Conservation (phyloP, 2,888 invertebrate species). For the Drosophila affinis region DNA sequence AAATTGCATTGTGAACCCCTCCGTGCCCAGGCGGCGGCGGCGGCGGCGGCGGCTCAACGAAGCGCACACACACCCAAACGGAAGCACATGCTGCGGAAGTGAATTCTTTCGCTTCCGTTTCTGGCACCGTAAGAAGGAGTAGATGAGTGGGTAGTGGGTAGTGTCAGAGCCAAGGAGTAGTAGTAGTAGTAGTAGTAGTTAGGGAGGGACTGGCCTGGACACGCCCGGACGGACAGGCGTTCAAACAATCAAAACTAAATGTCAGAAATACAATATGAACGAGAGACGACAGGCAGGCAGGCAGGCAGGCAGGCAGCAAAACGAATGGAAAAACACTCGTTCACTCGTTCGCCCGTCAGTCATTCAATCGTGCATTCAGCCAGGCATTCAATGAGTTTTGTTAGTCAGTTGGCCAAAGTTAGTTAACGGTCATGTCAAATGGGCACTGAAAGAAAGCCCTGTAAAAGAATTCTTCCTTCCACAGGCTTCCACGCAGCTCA, state of each 20-base stretch:
- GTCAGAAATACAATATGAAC: conserved; percentile 57
- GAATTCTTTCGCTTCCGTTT: conserved; percentile 65
- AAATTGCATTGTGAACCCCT: conserved; percentile 40
- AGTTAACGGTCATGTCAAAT: conserved; percentile 40
- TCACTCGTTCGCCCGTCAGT: neutral
- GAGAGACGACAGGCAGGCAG: conserved; percentile 31
- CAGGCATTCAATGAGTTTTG: conserved; percentile 28
- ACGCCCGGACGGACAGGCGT: neutral
- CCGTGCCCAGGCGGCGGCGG: neutral
- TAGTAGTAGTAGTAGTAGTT: conserved; percentile 23
- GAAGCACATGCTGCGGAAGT: conserved; percentile 69
- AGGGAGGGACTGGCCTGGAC: conserved; percentile 40
- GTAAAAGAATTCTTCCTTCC: neutral
- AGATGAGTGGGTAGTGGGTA: neutral
- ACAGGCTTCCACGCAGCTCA: neutral
- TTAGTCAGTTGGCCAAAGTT: conserved; percentile 40
- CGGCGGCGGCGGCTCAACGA: conserved; percentile 36
- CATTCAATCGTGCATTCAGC: conserved; percentile 6
- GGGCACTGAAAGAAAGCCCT: neutral
- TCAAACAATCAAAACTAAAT: conserved; percentile 61
- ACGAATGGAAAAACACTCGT: conserved; percentile 15
- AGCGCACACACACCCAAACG: conserved; percentile 60
- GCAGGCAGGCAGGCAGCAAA: conserved; percentile 16
- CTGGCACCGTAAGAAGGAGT: conserved; percentile 40
- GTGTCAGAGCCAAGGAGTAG: conserved; percentile 19